A percentile compares a stretch with the other conserved stretches of the same genome.
Conservation (phyloP, 2,797 vertebrate genomes). For the Kryptolebias ocellatus region DNA sequence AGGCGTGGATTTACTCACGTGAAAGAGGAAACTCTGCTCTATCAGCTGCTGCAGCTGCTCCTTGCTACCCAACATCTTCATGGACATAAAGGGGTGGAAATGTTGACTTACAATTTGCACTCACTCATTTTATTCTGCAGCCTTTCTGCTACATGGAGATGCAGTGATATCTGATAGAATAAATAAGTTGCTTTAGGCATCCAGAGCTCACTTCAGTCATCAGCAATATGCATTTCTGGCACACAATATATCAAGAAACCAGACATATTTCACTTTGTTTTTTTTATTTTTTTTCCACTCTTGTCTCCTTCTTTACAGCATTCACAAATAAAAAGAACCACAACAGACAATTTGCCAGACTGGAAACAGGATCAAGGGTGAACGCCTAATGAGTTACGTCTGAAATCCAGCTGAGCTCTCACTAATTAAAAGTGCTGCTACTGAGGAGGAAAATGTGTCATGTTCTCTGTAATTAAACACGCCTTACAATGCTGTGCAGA, state of each 20-base stretch:
- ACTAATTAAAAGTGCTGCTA: constrained; percentile 56
- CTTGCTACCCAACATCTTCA: no score
- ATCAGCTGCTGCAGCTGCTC: constrained; percentile 4
- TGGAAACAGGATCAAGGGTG: constrained; percentile 60
- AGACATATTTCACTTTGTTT: neutral
- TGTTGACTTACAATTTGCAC: no score
- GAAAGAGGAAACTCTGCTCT: constrained; percentile 27
- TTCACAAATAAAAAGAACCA: constrained; percentile 65
- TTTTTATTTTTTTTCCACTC: constrained; percentile 36
- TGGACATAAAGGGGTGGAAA: no score
- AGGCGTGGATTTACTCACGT: constrained; percentile 28
- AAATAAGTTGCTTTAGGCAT: no score
- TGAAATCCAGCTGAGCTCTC: constrained; percentile 37
- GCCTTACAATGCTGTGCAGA: neutral
- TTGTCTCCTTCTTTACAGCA: constrained; percentile 60
- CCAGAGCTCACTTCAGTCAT: neutral
- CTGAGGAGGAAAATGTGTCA: constrained; percentile 15
- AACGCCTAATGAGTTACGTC: constrained; percentile 56
- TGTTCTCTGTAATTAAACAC: constrained; percentile 10
- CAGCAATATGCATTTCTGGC: constrained; percentile 16
- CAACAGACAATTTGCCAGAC: constrained; percentile 53
- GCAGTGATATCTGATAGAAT: no score
- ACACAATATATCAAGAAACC: constrained; percentile 7
- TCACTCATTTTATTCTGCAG: no score
- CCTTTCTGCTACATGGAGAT: no score